Evolutionary conservation across 2,888 invertebrate species (phyloP), one percentile per base, ranked within the genome.

Genomic region (Andrena dorsata): DNA sequence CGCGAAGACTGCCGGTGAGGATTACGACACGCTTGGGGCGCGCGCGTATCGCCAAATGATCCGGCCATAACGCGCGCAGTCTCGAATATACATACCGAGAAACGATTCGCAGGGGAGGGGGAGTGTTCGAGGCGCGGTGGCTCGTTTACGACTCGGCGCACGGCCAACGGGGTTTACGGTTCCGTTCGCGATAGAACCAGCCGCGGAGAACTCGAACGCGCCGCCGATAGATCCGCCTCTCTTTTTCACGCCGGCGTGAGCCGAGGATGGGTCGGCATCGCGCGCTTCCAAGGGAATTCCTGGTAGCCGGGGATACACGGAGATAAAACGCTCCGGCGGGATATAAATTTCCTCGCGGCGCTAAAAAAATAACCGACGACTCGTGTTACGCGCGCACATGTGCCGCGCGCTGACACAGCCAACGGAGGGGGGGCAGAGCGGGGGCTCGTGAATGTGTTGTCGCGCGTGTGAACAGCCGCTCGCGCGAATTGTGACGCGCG

Each of bases 291-390:
- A n/a, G 66, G 35, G 66, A 78, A 82, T 78, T 82, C 47, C 49
- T 68, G 61, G 68, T 78, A 75, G 70, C 56, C 41, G 41, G 23
- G 20, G 8, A 60, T 26, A 26, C 49, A 5, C 32, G 58, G 61
- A 77, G 77, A 81, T 85, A 73, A 84, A 81, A 41, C 26, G 66
- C 26, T 28, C 26, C 23, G 68, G 28, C 73, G 70, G 49, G 64
- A 75, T 56, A 73, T 82, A 73, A 85, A 85, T 85, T 85, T 85
- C 66, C 63, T 20, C 30, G 41, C 23, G 30, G n/a, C 32, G 63
- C 26, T 70, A 63, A 76, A 82, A 85, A 78, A 78, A 85, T 68
- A 78, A 85, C 72, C 66, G 56, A 60, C 32, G 51, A 16, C 74
- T 77, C 64, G 63, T 41, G 65, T 80, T 74, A 70, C 65, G 16